Percentiles rank a stretch among this genome's conserved stretches.
Evolutionary conservation across 2,797 vertebrate genomes (phyloP).

Genomic region (Hemitrygon akajei): DNA sequence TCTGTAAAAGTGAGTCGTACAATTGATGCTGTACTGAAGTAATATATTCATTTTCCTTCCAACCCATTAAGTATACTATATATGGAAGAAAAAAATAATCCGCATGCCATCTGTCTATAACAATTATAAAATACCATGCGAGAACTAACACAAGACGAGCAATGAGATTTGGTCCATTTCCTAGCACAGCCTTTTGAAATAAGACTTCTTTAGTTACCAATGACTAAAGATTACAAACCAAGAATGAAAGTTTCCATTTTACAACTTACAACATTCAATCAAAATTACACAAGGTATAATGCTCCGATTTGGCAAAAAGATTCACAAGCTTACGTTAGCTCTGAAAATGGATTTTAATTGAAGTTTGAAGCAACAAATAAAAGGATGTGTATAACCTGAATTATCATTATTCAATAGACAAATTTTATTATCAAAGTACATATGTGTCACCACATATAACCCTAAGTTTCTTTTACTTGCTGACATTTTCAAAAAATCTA

Average conservation of each 20-base stretch:
- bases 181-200: slow-evolving; percentile 18
- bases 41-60: slow-evolving; percentile 14
- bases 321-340: not conserved
- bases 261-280: not conserved
- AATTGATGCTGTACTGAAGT: not conserved
- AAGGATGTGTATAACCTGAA: not conserved
- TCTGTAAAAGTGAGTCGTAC: not conserved
- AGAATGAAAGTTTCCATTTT: not conserved
- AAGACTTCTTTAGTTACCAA: not conserved
- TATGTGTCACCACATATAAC: too few species aligned
- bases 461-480: too few species aligned
- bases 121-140: slow-evolving; percentile 27
- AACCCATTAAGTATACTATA: slow-evolving; percentile 29
- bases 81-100: slow-evolving; percentile 34
- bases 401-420: not conserved
- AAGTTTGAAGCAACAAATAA: not conserved
- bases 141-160: not conserved
- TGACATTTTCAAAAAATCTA: too few species aligned
- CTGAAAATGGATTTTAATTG: not conserved
- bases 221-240: not conserved
- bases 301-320: not conserved
- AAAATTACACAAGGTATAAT: not conserved
- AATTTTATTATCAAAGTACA: too few species aligned
- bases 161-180: slow-evolving; percentile 20
- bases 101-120: not conserved